Conservation (phyloP, 2,888 invertebrate genomes). For the Eucera pruinosa region DNA sequence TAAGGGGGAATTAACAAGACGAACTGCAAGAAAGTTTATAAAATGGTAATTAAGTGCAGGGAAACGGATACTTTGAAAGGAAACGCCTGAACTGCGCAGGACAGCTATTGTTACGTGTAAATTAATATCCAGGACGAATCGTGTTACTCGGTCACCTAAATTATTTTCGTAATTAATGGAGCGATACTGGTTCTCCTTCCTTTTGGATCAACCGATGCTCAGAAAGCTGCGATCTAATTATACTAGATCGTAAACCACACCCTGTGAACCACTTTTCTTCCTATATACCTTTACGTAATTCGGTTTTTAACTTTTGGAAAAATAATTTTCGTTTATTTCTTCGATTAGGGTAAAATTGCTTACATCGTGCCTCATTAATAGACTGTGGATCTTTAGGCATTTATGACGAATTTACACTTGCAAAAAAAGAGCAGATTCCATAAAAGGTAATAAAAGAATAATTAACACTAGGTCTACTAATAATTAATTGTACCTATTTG, state of each 20-base stretch:
- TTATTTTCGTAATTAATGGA: slow-evolving; percentile 2
- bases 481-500: no score
- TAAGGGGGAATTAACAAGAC: neutral
- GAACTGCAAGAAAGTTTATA: neutral
- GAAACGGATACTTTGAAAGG: neutral
- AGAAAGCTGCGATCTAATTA: neutral
- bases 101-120: slow-evolving; percentile 1
- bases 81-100: neutral
- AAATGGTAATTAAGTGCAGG: slow-evolving; percentile 6
- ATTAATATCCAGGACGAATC: neutral
- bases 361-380: no score
- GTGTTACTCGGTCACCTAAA: neutral
- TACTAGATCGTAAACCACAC: neutral
- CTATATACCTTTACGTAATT: neutral
- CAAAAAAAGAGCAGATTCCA: no score
- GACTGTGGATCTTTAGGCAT: no score
- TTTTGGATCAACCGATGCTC: neutral
- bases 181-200: neutral
- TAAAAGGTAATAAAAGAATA: no score
- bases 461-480: no score
- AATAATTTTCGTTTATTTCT: neutral
- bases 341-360: no score
- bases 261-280: neutral
- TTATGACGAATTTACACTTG: no score
- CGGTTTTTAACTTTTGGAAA: neutral